Evolutionary conservation across 2,797 vertebrate genomes (phyloP).

Genomic region (Rhadinocentrus ornatus): DNA sequence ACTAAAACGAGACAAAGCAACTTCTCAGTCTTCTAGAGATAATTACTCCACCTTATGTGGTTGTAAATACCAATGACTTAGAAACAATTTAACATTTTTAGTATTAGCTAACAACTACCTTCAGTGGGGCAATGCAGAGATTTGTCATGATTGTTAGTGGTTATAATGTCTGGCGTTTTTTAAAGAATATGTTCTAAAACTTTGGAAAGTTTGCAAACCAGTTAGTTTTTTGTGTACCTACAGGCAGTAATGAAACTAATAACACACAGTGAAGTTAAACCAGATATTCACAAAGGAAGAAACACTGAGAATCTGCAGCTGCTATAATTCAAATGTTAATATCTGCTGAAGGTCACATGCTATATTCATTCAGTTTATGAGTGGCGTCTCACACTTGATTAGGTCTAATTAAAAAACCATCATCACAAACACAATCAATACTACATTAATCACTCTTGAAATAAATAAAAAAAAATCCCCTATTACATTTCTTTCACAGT

Average conservation of each 20-base stretch:
- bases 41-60: too few relatives aligned
- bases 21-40: background rate
- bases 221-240: too few relatives aligned
- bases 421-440: conserved; percentile 7
- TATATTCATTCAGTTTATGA: background rate
- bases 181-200: too few relatives aligned
- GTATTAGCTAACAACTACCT: background rate
- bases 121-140: too few relatives aligned
- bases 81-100: background rate
- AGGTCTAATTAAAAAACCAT: background rate
- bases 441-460: background rate
- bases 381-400: background rate
- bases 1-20: background rate
- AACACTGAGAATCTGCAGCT: background rate
- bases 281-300: background rate
- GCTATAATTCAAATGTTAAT: background rate
- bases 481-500: background rate
- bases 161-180: too few relatives aligned
- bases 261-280: too few relatives aligned
- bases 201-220: too few relatives aligned
- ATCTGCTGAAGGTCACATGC: background rate
- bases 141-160: too few relatives aligned
- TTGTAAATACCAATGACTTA: background rate
- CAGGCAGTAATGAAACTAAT: too few relatives aligned
- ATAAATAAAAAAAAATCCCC: background rate